Evolutionary conservation across 2,888 invertebrate genomes (phyloP), one percentile per base, ranked within the genome.

Genomic region (Strigamia maritima): DNA sequence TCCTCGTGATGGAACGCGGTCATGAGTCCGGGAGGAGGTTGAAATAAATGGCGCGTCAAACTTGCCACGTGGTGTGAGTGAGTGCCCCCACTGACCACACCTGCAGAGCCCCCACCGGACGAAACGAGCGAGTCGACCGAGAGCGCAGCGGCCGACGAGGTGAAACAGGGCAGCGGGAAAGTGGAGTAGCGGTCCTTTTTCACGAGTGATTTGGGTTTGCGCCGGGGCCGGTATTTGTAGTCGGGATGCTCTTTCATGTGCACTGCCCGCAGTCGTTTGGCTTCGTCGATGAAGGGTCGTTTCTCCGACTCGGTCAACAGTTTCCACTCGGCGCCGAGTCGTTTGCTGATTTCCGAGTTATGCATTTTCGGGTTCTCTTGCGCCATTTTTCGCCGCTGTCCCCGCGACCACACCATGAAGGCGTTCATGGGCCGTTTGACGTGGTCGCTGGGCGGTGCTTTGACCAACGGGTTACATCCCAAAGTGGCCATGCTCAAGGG

Each of bases 341-440:
- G 89, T 85, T 97, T 97, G 26, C 94, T 94, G 81, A 97, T 97
- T 93, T 97, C 83, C 0, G 95, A 95, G 86, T 97, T 97, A 87
- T 97, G 95, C 94, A 95, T 97, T 89, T 98, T 97, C 0, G 97
- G 97, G 85, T 97, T 96, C 83, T 97, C 95, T 86, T 94, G 91
- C 0, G 97, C 95, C 84, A 97, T 97, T 87, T 95, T 94, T 79
- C 95, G 90, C 19, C 97, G 89, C 86, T 97, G 95, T 60, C 95
- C 92, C 65, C 96, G 88, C 6, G 96, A 95, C 97, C 97, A 97
- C 38, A 94, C 97, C 96, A 97, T 97, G 87, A 97, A 97, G 0
- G 97, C 97, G 88, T 97, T 97, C 97, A 98, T 97, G 1, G 97
- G 97, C 24, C 97, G 89, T 87, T 97, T 98, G 84, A 98, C 95